Base-by-base conservation (phyloP, 2,113 vertebrate genomes). In the Cranoglanis bouderius region DNA sequence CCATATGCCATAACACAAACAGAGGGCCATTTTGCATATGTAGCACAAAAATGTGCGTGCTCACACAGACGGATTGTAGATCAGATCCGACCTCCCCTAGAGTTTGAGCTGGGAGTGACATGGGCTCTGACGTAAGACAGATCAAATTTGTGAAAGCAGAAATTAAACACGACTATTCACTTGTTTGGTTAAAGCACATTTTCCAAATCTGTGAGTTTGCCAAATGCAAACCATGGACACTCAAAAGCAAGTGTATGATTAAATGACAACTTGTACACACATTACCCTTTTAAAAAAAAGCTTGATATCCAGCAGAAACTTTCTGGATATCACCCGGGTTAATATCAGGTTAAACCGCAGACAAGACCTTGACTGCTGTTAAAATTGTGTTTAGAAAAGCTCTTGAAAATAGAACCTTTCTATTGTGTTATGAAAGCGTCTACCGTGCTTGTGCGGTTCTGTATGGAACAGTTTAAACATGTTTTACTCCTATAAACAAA, bases 1-100 rank as follows among this genome's bases (percentile, higher is more conserved):
- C 93, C 93, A 93, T 94, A 94, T 93, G 94, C 91, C 92, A 92
- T 90, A 92, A 91, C 85, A 91, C 85, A 88, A 93, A 92, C 90
- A 89, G 77, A 75, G 89, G 78, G 85, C 74, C 90, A 82, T 89
- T 85, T 92, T 90, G 88, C 87, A 84, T 74, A 87, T 59, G 78
- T 89, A 89, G 88, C 84, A 90, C 82, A 87, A 67, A 91, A 85
- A 89, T 35, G 29, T 78, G 46, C 49, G 38, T 85, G 74, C 84
- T 84, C 43, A 90, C 88, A 91, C 85, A 88, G 90, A 90, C 88
- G 80, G 74, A 61, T 24, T 87, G 84, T 12, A 0, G 85, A 81
- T 85, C 87, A 57, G 59, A 19, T 57, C 82, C 57, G 90, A 89
- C 89, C 87, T 86, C 87, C 88, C 89, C 88, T 83, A 32, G 46